These are phyloP conservation scores for Lophotis ruficrista DNA, from an alignment of 2,113 vertebrate genomes.

Conservation along the genomic window DNA sequence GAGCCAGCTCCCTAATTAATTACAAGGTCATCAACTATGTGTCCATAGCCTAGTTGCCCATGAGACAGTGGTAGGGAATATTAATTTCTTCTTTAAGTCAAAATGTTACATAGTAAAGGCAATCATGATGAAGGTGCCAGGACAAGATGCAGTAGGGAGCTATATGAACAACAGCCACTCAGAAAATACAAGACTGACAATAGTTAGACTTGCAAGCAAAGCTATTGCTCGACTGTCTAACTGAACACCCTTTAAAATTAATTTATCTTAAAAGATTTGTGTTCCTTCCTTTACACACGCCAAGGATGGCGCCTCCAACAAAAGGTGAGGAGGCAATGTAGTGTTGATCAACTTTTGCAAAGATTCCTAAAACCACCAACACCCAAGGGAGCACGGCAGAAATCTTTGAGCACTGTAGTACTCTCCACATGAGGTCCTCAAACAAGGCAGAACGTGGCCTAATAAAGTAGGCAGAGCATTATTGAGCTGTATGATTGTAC, in stretches of 20 bases:
- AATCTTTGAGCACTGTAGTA: neutral
- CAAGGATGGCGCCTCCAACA: neutral
- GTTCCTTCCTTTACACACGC: neutral
- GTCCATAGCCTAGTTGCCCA: neutral
- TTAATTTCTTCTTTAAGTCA: neutral
- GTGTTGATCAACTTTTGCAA: neutral
- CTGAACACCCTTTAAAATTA: neutral
- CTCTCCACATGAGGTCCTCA: neutral
- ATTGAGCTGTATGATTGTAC: neutral
- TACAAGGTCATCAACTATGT: neutral
- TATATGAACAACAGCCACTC: neutral
- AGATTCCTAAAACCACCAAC: fast-evolving
- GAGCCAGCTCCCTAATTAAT: neutral
- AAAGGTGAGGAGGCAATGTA: neutral
- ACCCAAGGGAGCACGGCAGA: neutral
- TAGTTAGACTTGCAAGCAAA: neutral
- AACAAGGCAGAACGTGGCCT: fast-evolving
- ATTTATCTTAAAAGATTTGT: neutral
- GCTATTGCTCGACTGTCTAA: neutral
- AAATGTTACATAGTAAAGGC: neutral
- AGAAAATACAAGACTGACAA: neutral
- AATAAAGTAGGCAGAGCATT: fast-evolving
- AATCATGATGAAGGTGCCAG: neutral
- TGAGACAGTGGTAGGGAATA: neutral
- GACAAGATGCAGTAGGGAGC: neutral